Conservation (phyloP, 1,140 invertebrate genomes). For the Drosophila varians region DNA sequence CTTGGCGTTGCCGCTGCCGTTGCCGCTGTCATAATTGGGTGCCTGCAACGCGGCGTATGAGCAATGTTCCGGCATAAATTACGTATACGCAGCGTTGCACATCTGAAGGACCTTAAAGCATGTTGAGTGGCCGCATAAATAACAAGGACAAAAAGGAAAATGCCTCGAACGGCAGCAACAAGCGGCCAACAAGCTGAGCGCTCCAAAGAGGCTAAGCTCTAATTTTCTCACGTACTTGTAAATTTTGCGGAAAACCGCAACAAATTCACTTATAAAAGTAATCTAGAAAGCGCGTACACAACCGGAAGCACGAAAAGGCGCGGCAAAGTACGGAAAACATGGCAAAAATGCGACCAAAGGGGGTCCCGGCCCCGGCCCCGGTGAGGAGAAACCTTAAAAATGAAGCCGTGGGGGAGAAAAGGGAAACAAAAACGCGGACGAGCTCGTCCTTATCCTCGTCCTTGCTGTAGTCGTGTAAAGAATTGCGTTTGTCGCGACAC, state of each 20-base stretch:
- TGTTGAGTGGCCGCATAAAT: conserved; percentile 37
- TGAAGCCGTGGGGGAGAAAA: conserved; percentile 25
- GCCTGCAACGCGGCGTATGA: conserved; percentile 45
- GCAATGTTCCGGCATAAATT: conserved; percentile 52
- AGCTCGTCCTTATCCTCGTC: conserved; percentile 21
- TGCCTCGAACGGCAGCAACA: conserved; percentile 50
- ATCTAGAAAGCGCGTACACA: conserved; percentile 79
- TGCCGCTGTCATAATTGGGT: conserved; percentile 6
- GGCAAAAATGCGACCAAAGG: conserved; percentile 22
- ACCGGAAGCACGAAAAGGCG: conserved; percentile 71
- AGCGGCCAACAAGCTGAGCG: conserved; percentile 54
- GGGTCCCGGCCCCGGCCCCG: not conserved
- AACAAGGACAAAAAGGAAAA: conserved; percentile 2
- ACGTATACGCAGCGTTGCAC: conserved; percentile 59
- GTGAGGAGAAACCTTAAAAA: conserved; percentile 23
- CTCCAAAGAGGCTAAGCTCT: conserved; percentile 71
- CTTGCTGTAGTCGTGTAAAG: conserved; percentile 50
- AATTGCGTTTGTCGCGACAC: conserved; percentile 77
- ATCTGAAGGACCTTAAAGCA: conserved; percentile 29
- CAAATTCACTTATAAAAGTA: conserved; percentile 82
- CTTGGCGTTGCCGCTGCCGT: conserved; percentile 9
- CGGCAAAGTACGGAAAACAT: conserved; percentile 8
- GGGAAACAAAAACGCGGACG: conserved; percentile 41
- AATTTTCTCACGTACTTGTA: conserved; percentile 82
- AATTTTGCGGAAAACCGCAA: conserved; percentile 82